Conservation (phyloP, 2,113 vertebrate genomes). For the Plestiodon gilberti region DNA sequence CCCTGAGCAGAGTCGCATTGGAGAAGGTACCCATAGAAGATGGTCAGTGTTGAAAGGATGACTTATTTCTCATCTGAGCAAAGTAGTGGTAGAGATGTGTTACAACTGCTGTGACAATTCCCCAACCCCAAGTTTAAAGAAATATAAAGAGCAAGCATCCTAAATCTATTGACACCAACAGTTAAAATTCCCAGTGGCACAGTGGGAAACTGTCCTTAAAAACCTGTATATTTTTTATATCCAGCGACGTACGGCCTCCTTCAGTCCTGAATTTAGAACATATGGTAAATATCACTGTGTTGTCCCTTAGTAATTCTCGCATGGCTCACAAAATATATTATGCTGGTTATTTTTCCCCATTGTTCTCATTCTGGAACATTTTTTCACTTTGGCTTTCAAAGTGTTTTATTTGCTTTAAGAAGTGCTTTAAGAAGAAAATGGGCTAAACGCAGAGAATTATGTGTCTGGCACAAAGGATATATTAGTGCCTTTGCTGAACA, state of each 20-base stretch:
- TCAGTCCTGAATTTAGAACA: slow-evolving; percentile 4
- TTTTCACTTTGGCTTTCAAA: slow-evolving; percentile 19
- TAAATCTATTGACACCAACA: slow-evolving; percentile 1
- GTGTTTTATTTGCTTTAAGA: slow-evolving; percentile 26
- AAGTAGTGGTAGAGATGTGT: neutral
- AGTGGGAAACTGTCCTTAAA: neutral
- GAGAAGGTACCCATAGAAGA: neutral
- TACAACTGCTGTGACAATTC: slow-evolving; percentile 7
- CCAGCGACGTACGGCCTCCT: neutral
- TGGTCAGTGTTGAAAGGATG: neutral
- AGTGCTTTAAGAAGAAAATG: slow-evolving; percentile 31
- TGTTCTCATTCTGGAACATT: slow-evolving; percentile 33
- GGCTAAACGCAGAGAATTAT: slow-evolving; percentile 17
- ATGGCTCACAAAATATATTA: neutral
- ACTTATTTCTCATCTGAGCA: neutral
- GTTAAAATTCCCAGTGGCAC: neutral
- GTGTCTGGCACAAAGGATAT: slow-evolving; percentile 31
- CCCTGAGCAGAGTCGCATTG: neutral
- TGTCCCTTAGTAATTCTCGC: neutral
- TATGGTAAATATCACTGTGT: neutral
- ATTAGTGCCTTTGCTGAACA: neutral
- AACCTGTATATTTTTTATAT: slow-evolving; percentile 4
- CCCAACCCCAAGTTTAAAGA: neutral
- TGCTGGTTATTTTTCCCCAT: neutral
- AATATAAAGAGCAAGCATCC: neutral